Evolutionary conservation across 1,140 invertebrate species (phyloP).

Genomic region (Daktulosphaira vitifoliae): DNA sequence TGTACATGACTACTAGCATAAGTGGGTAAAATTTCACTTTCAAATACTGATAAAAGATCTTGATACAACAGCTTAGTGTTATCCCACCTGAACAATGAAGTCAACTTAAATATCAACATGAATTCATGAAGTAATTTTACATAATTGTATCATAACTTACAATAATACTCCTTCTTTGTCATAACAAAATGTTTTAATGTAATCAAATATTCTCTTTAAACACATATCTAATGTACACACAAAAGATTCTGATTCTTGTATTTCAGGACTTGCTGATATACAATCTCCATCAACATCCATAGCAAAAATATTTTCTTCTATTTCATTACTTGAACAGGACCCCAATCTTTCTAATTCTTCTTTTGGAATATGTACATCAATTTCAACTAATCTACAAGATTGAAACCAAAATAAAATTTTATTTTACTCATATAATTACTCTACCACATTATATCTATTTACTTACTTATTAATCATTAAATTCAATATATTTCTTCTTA

Average conservation of each 20-base stretch:
- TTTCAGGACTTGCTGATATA: slow-evolving; percentile 41
- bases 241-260: slow-evolving; percentile 44
- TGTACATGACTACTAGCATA: slow-evolving; percentile 66
- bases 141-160: slow-evolving; percentile 11
- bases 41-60: slow-evolving; percentile 50
- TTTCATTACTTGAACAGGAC: slow-evolving; percentile 41
- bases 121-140: too few species aligned
- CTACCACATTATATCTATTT: too few species aligned
- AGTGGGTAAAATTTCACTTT: slow-evolving; percentile 62
- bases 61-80: slow-evolving; percentile 39
- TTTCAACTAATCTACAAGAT: slow-evolving; percentile 50
- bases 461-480: slow-evolving; percentile 59
- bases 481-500: slow-evolving; percentile 52
- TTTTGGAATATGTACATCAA: slow-evolving; percentile 58
- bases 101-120: too few species aligned
- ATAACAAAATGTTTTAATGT: slow-evolving; percentile 48
- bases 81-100: slow-evolving; percentile 41
- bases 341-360: slow-evolving; percentile 47
- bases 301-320: slow-evolving; percentile 46
- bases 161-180: slow-evolving; percentile 36
- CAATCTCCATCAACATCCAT: slow-evolving; percentile 46
- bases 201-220: slow-evolving; percentile 54
- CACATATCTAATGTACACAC: slow-evolving; percentile 55
- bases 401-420: too few species aligned
- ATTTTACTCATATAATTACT: too few species aligned